Base-by-base conservation (phyloP, 2,888 invertebrate species). In the Xestia ashworthii region DNA sequence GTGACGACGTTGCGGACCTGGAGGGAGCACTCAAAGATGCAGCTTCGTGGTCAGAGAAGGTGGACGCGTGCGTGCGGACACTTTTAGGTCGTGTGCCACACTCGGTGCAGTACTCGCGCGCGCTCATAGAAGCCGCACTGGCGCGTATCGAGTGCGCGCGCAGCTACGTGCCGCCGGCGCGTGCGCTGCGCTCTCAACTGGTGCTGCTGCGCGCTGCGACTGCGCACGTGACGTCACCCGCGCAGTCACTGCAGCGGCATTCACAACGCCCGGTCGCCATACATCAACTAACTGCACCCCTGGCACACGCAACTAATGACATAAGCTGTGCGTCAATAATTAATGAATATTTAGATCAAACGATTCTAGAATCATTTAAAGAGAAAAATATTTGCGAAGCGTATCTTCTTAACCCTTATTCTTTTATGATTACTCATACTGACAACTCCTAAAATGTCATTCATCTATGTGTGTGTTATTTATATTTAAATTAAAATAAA, bases 81-180 rank as follows among this genome's bases (percentile, higher is more conserved):
- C 66, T 93, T 19, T 82, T 88, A 6, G 91, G 91, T 1, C 87
- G 83, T 32, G 90, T 93, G 0, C 62, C 89, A 0, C 87, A 90
- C 62, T 91, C 94, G 3, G 83, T 85, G 9, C 91, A 93, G 80
- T 94, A 93, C 65, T 89, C 90, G 0, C 87, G 87, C 22, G 82
- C 89, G 8, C 70, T 91, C 0, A 90, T 93, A 25, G 89, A 92
- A 68, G 85, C 90, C 0, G 91, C 91, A 0, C 88, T 92, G 62
- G 84, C 83, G 9, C 90, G 92, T 55, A 76, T 93, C 4, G 67
- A 71, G 64, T 83, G 89, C 69, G 86, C 88, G 22, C 87, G 87
- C 11, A 38, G 50, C 4, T 87, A 90, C 80, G 80, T 74, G 2
- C 22, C 71, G 0, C 74, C 75, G 16, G 74, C 75, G 5, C 85